These are phyloP conservation scores for Erpornis zantholeuca DNA, from an alignment of 2,113 vertebrate species.

Conservation along the genomic window DNA sequence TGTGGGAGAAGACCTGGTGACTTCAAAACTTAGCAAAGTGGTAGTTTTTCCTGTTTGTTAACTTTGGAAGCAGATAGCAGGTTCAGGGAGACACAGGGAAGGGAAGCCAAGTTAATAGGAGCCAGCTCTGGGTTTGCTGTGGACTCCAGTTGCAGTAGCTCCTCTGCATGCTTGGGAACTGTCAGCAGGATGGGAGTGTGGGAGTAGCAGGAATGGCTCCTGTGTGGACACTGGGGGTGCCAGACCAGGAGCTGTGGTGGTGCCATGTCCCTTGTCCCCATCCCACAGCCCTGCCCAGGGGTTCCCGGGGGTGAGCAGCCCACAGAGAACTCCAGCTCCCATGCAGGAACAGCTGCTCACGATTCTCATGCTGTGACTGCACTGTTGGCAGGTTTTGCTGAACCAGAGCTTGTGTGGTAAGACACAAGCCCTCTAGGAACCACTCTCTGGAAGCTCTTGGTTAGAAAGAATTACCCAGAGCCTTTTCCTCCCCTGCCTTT, in stretches of 20 bases:
- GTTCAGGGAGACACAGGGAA: background rate
- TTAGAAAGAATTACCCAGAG: background rate
- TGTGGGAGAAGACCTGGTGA: background rate
- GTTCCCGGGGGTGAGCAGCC: accelerated
- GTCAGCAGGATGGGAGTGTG: background rate
- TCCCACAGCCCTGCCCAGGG: accelerated
- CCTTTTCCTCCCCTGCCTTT: background rate
- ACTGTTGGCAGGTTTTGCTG: background rate
- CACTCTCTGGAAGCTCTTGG: background rate
- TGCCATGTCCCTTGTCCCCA: background rate
- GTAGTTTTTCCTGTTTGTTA: background rate
- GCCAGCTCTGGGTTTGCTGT: background rate
- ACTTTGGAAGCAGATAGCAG: background rate
- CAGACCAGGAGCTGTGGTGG: background rate
- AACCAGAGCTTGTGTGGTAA: accelerated
- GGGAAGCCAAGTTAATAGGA: background rate
- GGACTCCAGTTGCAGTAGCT: background rate
- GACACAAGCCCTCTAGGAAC: background rate
- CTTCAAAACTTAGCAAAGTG: background rate
- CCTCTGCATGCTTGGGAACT: background rate
- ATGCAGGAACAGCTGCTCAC: accelerated
- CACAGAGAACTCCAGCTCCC: background rate
- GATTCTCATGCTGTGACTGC: background rate
- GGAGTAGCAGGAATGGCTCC: accelerated
- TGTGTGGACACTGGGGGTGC: accelerated